A percentile compares a stretch with the other conserved stretches of the same genome.
phyloP scores from a whole-genome alignment of 2,888 invertebrate species.

The Cetonia aurata region DNA sequence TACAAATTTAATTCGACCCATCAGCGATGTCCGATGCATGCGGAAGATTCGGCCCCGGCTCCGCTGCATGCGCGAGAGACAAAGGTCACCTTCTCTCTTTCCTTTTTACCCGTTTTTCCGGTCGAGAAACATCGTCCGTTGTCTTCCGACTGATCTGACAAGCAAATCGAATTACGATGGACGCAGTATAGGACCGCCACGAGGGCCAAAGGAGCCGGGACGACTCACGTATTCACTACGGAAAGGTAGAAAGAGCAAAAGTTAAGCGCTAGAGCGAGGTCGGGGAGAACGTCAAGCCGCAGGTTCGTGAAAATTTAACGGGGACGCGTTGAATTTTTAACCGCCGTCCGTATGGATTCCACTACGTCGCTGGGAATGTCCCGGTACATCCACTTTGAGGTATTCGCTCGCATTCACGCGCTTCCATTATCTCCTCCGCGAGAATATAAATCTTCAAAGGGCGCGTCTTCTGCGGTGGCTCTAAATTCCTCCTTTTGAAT shows the following conservation, averaged over 20 bases:
- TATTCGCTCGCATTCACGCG: too few relatives aligned
- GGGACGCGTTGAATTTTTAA: constrained; percentile 9
- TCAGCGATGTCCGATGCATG: too few relatives aligned
- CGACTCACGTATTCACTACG: constrained; percentile 1
- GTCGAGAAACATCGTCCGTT: constrained; percentile 51
- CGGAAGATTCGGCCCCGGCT: too few relatives aligned
- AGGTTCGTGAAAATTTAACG: constrained; percentile 3
- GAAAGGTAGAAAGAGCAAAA: constrained; percentile 1
- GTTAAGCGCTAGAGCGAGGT: too few relatives aligned
- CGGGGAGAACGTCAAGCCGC: constrained; percentile 9
- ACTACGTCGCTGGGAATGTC: too few relatives aligned
- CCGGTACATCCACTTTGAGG: not conserved
- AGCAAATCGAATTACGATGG: constrained; percentile 63
- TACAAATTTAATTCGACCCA: too few relatives aligned
- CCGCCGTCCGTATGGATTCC: not conserved
- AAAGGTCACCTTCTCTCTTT: too few relatives aligned
- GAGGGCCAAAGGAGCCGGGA: constrained; percentile 21
- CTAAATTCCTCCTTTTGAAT: too few relatives aligned
- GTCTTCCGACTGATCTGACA: constrained; percentile 63
- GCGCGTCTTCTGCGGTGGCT: not conserved
- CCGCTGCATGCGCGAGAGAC: too few relatives aligned
- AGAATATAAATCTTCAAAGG: too few relatives aligned
- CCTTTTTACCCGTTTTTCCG: too few relatives aligned
- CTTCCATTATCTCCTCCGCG: too few relatives aligned
- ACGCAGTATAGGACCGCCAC: constrained; percentile 50